Evolutionary conservation across 2,888 invertebrate genomes (phyloP), one percentile per base, ranked within the genome.

Genomic region (Macrosoma leucophasiata): DNA sequence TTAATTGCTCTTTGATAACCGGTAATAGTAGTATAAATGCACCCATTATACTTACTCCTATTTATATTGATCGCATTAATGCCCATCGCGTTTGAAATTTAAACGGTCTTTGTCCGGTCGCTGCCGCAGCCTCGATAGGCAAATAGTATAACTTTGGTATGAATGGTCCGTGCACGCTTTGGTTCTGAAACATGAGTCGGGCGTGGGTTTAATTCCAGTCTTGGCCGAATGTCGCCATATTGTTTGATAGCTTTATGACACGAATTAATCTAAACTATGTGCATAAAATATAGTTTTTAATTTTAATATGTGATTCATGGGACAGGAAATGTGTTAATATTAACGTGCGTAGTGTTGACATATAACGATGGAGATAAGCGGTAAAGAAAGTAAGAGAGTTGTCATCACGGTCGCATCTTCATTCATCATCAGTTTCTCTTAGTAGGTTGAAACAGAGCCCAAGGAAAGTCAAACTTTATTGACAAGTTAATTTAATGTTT

Each of bases 1-100:
- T 75, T 78, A 76, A 76, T 79, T 76, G 70, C 65, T 70, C 58
- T 62, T 64, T 70, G 70, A 73, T 75, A 73, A 73, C 70, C 61
- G 62, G 67, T 71, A 69, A 69, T 70, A 71, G 65, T 70, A 46
- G 62, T 67, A 68, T 76, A 71, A 72, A 73, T 71, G 66, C 65
- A 60, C 58, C 62, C 62, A 68, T 71, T 68, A 69, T 58, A 58
- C 58, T 62, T 64, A 59, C 55, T 60, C 63, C 55, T 51, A 58
- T 63, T 70, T 66, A 55, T 65, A 63, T 62, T 58, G 58, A 58
- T 58, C 52, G 52, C 46, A 58, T 68, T 63, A 63, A 62, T 62
- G 58, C 54, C 42, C 56, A 53, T 63, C 54, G 57, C 48, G 50
- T 59, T 64, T 59, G 50, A 61, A 64, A 55, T 59, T 59, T 59